phyloP scores from a whole-genome alignment of 2,888 invertebrate genomes.

The Ectemnius continuus region DNA sequence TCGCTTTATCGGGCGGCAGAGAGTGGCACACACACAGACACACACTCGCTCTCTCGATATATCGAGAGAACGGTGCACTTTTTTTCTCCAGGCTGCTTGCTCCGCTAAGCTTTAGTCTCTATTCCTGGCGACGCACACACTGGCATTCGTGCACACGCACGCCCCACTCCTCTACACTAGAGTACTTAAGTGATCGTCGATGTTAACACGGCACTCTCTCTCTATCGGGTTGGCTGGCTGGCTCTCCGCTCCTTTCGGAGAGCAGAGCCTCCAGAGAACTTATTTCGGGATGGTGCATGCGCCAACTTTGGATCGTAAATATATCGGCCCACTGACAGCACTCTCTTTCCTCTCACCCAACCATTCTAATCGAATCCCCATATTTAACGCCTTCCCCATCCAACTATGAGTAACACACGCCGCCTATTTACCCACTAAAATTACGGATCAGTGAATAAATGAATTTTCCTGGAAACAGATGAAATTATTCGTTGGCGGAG shows the following conservation, averaged over 20 bases:
- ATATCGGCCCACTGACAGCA: conserved; percentile 31
- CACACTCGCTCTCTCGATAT: not conserved
- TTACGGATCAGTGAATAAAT: too few species aligned
- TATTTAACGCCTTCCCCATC: too few species aligned
- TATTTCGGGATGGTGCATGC: conserved; percentile 59
- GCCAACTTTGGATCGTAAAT: conserved; percentile 41
- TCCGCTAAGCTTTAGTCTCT: conserved; percentile 46
- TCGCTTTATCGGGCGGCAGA: not conserved
- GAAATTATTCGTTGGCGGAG: too few species aligned
- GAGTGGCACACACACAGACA: too few species aligned
- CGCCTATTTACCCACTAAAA: too few species aligned
- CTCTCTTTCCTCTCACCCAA: not conserved
- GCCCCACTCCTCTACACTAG: conserved; percentile 19
- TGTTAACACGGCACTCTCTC: conserved; percentile 25
- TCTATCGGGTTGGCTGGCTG: conserved; percentile 18
- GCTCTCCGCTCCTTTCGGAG: conserved; percentile 26
- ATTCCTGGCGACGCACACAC: conserved; percentile 50
- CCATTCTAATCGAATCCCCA: not conserved
- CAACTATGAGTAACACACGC: too few species aligned
- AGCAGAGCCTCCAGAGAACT: conserved; percentile 34
- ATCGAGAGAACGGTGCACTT: conserved; percentile 35
- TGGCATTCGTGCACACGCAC: not conserved
- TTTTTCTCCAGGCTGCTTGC: conserved; percentile 1
- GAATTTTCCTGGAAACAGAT: too few species aligned
- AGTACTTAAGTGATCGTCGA: conserved; percentile 31